Base-by-base conservation (phyloP, 2,888 invertebrate species). In the Apomyelois bistriatella region DNA sequence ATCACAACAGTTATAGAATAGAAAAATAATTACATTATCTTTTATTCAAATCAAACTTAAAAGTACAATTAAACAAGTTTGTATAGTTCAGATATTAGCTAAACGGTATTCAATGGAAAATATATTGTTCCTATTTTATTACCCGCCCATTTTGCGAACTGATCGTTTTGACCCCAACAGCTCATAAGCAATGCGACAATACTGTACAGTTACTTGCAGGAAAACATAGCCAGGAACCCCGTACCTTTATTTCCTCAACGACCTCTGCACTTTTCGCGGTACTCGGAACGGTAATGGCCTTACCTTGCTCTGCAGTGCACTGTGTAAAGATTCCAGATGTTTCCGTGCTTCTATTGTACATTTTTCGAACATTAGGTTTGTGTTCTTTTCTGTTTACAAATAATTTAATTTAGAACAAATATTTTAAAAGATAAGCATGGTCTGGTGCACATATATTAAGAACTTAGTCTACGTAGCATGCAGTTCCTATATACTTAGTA, bases 111-210 rank as follows among this genome's bases (percentile, higher is more conserved):
- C 8, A 13, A 40, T 16, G 40, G 8, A 40, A 16, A n/a, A 40
- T 40, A 4, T 40, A 40, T 40, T 16, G 13, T 12, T 0, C 5
- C 40, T 16, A 40, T 9, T 40, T 40, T 40, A 40, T 40, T 40
- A 15, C 37, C 22, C 38, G 5, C 7, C 16, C 16, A 28, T 43
- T 13, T 12, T 30, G 12, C 1, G 41, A 10, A 13, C 13, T 10
- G 30, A 43, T 30, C 8, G 16, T 47, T 47, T 30, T 47, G 32
- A 36, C 32, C 32, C 35, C 47, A 35, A 46, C 32, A 46, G 10
- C 16, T 35, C 47, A 47, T 35, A 30, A 47, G 30, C 13, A n/a
- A 41, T 41, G 17, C 43, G 28, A 43, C 43, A 47, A 35, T 47
- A 35, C 30, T 1, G 35, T 47, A 47, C 47, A 47, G 47, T 47